A percentile compares a stretch with the other conserved stretches of the same genome.
Evolutionary conservation across 2,113 vertebrate genomes (phyloP).

Genomic region (Lanius ludovicianus): DNA sequence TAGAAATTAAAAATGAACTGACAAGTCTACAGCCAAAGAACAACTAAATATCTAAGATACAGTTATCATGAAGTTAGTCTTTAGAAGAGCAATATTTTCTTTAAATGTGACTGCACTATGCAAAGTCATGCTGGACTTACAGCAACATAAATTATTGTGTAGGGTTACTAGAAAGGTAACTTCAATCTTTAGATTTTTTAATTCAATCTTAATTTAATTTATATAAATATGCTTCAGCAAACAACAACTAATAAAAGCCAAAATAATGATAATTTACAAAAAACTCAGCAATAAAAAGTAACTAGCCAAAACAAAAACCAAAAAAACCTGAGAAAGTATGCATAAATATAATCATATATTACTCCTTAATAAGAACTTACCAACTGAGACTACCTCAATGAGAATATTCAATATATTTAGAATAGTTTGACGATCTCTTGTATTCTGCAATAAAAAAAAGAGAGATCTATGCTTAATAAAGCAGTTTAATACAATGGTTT

Average conservation of each 20-base stretch:
- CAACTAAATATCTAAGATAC: background rate
- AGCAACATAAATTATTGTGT: background rate
- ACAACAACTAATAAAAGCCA: background rate
- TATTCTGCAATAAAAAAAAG: conserved; percentile 79
- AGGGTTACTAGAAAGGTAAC: background rate
- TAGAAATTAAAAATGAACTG: conserved; percentile 51
- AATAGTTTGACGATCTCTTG: conserved; percentile 87
- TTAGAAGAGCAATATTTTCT: background rate
- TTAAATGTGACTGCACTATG: background rate
- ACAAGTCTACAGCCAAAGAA: background rate
- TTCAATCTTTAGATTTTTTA: background rate
- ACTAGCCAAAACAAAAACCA: background rate
- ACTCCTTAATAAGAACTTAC: conserved; percentile 76
- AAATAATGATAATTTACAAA: background rate
- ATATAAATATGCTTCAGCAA: background rate
- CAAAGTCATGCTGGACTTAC: background rate
- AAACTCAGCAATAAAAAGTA: background rate
- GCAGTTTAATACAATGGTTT: background rate
- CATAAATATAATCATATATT: background rate
- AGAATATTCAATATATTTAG: conserved; percentile 92
- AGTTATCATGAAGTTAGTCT: background rate
- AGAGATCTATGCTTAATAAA: background rate
- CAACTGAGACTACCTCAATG: conserved; percentile 88
- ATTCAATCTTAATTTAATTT: background rate
- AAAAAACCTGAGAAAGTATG: background rate